These are phyloP conservation scores for Trachelus tabidus DNA, from an alignment of 2,888 invertebrate genomes.

Conservation along the genomic window DNA sequence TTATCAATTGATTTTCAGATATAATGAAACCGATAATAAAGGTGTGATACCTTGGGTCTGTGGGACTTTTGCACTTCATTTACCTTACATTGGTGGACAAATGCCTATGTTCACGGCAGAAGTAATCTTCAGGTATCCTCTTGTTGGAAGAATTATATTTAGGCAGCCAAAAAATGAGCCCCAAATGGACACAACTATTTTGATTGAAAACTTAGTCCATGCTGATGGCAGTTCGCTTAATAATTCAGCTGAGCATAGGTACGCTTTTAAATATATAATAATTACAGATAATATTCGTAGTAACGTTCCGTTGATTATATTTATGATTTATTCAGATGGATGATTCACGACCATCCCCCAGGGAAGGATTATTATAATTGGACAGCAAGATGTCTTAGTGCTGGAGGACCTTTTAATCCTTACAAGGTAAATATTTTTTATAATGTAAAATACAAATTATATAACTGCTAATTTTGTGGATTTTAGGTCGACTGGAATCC, in stretches of 20 bases:
- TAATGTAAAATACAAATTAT: neutral
- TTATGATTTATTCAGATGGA: slow-evolving; percentile 74
- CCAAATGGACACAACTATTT: slow-evolving; percentile 86
- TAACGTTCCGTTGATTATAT: neutral
- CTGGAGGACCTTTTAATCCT: slow-evolving; percentile 83
- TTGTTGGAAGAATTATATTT: slow-evolving; percentile 86
- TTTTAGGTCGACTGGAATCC: slow-evolving; percentile 72
- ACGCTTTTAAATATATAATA: slow-evolving; percentile 14
- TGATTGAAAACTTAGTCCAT: slow-evolving; percentile 87
- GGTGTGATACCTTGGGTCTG: slow-evolving; percentile 72
- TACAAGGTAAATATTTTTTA: slow-evolving; percentile 69
- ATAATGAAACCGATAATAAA: slow-evolving; percentile 67
- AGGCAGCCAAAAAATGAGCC: slow-evolving; percentile 84
- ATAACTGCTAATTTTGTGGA: neutral
- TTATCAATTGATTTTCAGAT: slow-evolving; percentile 51
- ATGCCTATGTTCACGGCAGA: slow-evolving; percentile 81
- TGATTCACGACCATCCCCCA: slow-evolving; percentile 81
- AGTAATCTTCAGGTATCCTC: slow-evolving; percentile 86
- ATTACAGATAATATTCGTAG: neutral
- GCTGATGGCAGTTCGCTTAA: slow-evolving; percentile 85
- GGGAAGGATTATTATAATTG: slow-evolving; percentile 92
- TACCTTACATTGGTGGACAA: slow-evolving; percentile 75
- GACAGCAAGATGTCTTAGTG: slow-evolving; percentile 85
- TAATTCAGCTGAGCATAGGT: slow-evolving; percentile 76
- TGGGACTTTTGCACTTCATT: slow-evolving; percentile 74